Base-by-base conservation (phyloP, 2,888 invertebrate genomes). In the Asteroscopus sphinx region DNA sequence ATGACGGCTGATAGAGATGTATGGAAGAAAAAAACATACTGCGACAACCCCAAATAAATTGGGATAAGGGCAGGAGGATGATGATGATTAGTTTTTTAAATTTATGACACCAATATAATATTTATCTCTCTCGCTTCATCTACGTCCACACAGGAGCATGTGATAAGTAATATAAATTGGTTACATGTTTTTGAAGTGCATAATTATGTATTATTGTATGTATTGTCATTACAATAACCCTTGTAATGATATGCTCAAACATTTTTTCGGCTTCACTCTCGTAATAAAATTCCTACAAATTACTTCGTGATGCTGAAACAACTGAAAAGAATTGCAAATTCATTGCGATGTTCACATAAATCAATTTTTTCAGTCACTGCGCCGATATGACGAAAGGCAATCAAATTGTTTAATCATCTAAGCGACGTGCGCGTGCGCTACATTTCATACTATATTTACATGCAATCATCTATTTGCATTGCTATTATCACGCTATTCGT, bases 301-400 rank as follows among this genome's bases (percentile, higher is more conserved):
- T 67, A 45, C 11, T 39, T 12, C 21, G 9, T 6, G 41, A n/a
- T 64, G 47, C 65, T 48, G 70, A 69, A 66, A 69, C 47, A 15
- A 25, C 16, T 65, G 54, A 40, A 68, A 65, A 65, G 37, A 52
- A 51, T 56, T 60, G 40, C 66, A 49, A 57, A 56, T 68, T 62
- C 33, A 32, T 56, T 69, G 56, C 71, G 40, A 33, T 49, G 26
- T 61, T 25, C 13, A 55, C 63, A 70, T 69, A 62, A 69, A 66
- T 62, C 57, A 36, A 62, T 58, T 69, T 74, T 58, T 54, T 62
- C 36, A 48, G 42, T 47, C 37, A 51, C 40, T 7, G 30, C 48
- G 36, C 25, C 7, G 58, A 40, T 44, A 36, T 74, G 71, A 64
- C 62, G 71, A 71, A 71, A 74, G 57, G 40, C 59, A 68, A 71